Evolutionary conservation across 2,113 vertebrate genomes (phyloP).

Genomic region (Phaethon lepturus): DNA sequence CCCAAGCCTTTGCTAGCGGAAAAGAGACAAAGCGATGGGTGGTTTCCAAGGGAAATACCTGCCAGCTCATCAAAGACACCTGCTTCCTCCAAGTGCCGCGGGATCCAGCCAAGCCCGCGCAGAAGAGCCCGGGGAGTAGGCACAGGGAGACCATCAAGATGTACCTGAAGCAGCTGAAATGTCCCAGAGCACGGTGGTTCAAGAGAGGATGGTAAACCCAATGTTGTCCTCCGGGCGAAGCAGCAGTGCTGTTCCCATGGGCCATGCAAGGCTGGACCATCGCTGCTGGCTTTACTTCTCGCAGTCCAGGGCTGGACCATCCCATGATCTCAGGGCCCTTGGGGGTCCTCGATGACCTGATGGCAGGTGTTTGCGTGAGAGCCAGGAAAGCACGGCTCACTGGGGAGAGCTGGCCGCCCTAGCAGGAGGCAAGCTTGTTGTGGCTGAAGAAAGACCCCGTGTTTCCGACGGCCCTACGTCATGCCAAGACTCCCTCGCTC

Average conservation of each 20-base stretch:
- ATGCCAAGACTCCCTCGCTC: slow-evolving; percentile 43
- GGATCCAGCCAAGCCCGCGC: accelerated
- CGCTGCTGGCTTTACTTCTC: accelerated
- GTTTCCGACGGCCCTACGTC: not conserved
- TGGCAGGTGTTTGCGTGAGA: not conserved
- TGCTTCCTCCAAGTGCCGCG: not conserved
- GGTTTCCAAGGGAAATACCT: not conserved
- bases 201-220: accelerated
- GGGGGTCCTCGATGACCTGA: not conserved
- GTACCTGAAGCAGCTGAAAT: not conserved
- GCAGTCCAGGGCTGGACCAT: not conserved
- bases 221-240: not conserved
- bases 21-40: not conserved
- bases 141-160: not conserved
- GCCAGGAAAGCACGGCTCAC: not conserved
- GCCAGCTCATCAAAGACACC: not conserved
- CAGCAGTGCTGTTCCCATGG: not conserved
- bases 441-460: not conserved
- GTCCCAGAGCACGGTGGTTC: accelerated
- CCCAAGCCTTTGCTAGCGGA: not conserved
- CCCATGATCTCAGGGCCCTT: not conserved
- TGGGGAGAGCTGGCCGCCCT: not conserved
- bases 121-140: not conserved
- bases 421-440: not conserved
- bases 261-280: not conserved